Base-by-base conservation (phyloP, 2,888 invertebrate species). In the Gari tellinella region DNA sequence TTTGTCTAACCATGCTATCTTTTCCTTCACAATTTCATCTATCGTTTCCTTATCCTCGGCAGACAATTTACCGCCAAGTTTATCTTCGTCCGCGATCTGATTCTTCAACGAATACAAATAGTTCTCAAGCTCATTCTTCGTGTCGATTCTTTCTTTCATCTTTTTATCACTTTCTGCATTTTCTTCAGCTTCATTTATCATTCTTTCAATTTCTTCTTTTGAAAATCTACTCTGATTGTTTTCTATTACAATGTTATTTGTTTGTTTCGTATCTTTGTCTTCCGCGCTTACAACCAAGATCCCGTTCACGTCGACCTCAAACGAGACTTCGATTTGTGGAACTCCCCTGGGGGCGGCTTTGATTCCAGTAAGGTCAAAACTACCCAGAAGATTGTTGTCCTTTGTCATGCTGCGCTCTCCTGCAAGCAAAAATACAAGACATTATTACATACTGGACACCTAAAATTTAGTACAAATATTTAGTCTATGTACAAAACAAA, bases 111-210 rank as follows among this genome's bases (percentile, higher is more conserved):
- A 97, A 93, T 99, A 99, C 0, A 98, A 97, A 89, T 98, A 99
- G 60, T 87, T 82, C 93, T 99, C 99, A 62, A 99, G 94, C 91
- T 99, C 99, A 92, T 99, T 99, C 81, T 98, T 95, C 1, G 99
- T 95, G 91, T 99, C 99, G 7, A 99, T 98, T 61, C 96, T 94
- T 93, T 98, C 89, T 80, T 91, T 90, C 14, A 89, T 77, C 92
- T 97, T 97, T 94, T 98, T 98, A 93, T 99, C 99, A 85, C 99
- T 99, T 89, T 99, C 99, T 21, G 99, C 98, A 93, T 98, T 99
- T 92, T 97, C 97, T 93, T 99, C 99, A 0, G 99, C 99, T 91
- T 99, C 99, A 75, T 97, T 97, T 92, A 99, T 98, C 99, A 99
- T 99, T 80, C 98, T 94, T 91, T 99, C 99, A 84, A 99, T 99